Evolutionary conservation across 37 sponge, comb jelly and placozoan species (phyloP), one percentile per base, ranked within the genome.

Genomic region (Hormiphora californensis): DNA sequence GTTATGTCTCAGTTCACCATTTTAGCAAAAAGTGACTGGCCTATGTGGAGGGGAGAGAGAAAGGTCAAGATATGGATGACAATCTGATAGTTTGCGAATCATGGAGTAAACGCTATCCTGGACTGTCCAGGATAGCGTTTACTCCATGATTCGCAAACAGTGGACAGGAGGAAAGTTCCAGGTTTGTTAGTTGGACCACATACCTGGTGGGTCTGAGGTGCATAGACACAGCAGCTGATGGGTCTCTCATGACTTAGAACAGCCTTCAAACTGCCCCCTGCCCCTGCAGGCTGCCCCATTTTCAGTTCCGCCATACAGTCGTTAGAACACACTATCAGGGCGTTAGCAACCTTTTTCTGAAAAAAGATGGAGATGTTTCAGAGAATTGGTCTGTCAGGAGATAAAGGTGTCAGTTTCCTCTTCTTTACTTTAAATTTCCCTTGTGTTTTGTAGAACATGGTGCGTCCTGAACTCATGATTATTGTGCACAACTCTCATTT

Each of bases 271-370:
- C 25, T 87, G 69, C 32, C 87, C 69, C 36, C 32, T 5, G 19
- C 22, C n/a, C 51, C 39, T n/a, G 65, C 41, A 0, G 39, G 28
- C 30, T 37, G 32, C 22, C 88, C 87, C 57, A 93, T 53, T 37
- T 54, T 91, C 40, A 91, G 86, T 68, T 90, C 90, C 0, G 91
- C 92, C 23, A 96, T 86, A 81, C 89, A 89, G 63, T 93, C 91
- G 63, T 92, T 96, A 46, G 91, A 92, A 51, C 88, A 63, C 28
- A 94, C 81, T 0, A 86, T 49, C 38, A 96, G 87, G 39, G 85
- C 54, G 28, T 39, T 85, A 28, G 63, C 15, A 21, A 57, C 59
- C 22, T 57, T 57, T 38, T 49, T 61, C 63, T 59, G 88, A 25
- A 44, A 44, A 9, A 28, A 55, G 11, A 63, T 8, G 32, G 21